Evolutionary conservation across 2,888 invertebrate species (phyloP).

Genomic region (Hylaea fasciaria): DNA sequence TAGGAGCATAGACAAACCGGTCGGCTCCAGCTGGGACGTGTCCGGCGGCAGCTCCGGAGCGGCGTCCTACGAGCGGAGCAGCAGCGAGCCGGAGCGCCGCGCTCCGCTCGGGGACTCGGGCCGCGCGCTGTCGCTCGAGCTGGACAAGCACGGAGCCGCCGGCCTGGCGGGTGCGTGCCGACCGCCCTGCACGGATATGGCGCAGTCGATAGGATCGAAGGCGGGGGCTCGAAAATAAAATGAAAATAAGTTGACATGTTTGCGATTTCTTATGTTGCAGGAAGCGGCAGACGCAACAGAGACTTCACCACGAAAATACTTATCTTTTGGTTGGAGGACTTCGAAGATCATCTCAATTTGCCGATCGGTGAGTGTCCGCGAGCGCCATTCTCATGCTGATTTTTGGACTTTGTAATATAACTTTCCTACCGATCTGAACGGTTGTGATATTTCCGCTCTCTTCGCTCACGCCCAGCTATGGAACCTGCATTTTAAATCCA

Average conservation of each 20-base stretch:
- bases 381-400: not conserved
- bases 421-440: slow-evolving; percentile 9
- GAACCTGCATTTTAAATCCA: no score
- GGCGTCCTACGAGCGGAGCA: slow-evolving; percentile 84
- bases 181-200: no score
- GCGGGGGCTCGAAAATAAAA: no score
- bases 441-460: slow-evolving; percentile 18
- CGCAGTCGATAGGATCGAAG: no score
- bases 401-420: not conserved
- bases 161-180: slow-evolving; percentile 56
- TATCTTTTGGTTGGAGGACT: slow-evolving; percentile 98
- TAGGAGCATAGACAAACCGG: slow-evolving; percentile 57
- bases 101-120: slow-evolving; percentile 81
- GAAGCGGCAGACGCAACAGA: slow-evolving; percentile 80
- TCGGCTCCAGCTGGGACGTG: slow-evolving; percentile 77
- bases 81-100: slow-evolving; percentile 77
- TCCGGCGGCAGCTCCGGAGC: slow-evolving; percentile 66
- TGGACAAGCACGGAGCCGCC: slow-evolving; percentile 84
- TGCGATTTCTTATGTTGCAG: slow-evolving; percentile 47
- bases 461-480: slow-evolving; percentile 27
- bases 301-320: slow-evolving; percentile 91
- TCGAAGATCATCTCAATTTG: slow-evolving; percentile 95
- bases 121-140: slow-evolving; percentile 88
- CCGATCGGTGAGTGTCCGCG: slow-evolving; percentile 88
- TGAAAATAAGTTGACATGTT: not conserved